Conservation (phyloP, 2,888 invertebrate genomes). For the Chrysolina americana region DNA sequence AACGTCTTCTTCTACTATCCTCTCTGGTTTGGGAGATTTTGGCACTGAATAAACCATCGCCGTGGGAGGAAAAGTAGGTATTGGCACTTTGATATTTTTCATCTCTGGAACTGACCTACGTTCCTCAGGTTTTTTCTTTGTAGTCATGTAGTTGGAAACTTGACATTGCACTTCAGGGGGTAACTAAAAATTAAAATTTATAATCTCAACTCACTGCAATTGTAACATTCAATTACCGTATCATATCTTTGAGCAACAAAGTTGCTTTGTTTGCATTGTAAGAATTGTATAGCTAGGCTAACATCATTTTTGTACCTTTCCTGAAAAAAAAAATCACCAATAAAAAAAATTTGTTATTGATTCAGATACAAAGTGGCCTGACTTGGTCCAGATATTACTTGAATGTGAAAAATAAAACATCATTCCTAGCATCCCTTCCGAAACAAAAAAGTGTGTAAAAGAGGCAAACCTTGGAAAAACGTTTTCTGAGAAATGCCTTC, state of each 20-base stretch:
- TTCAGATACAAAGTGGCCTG: too few species aligned
- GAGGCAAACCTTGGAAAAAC: too few species aligned
- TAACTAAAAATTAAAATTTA: constrained; percentile 75
- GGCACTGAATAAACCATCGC: constrained; percentile 84
- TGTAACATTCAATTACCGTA: constrained; percentile 76
- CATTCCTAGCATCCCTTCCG: too few species aligned
- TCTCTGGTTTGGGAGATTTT: constrained; percentile 66
- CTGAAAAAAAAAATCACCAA: constrained; percentile 73
- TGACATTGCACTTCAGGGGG: constrained; percentile 93
- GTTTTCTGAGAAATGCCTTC: too few species aligned
- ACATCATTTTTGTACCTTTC: constrained; percentile 95
- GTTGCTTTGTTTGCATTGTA: constrained; percentile 95
- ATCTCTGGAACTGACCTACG: constrained; percentile 68
- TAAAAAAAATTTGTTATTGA: too few species aligned
- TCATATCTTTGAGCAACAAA: constrained; percentile 94
- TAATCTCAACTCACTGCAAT: background rate
- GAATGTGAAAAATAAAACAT: too few species aligned
- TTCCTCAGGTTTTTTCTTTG: constrained; percentile 73
- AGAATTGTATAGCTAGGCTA: constrained; percentile 91
- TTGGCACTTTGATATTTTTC: constrained; percentile 81
- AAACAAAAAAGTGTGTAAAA: too few species aligned
- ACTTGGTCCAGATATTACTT: too few species aligned
- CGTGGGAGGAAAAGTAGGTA: constrained; percentile 87
- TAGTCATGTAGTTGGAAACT: constrained; percentile 84
- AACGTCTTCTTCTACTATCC: constrained; percentile 70